These are phyloP conservation scores for Archips xylosteana DNA, from an alignment of 2,888 invertebrate species.

Conservation along the genomic window DNA sequence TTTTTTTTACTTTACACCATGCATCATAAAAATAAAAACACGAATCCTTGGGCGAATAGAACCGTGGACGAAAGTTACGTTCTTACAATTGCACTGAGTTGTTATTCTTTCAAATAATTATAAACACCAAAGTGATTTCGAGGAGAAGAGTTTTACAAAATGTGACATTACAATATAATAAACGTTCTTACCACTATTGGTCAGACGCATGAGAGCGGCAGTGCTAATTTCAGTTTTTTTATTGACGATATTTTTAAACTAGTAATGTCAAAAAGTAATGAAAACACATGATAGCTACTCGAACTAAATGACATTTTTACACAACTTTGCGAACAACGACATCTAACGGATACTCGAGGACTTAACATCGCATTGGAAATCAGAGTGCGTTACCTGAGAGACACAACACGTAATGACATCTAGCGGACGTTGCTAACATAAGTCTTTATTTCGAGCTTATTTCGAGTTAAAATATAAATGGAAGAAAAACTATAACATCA, in stretches of 20 bases:
- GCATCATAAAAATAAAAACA: background rate
- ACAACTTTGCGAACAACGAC: background rate
- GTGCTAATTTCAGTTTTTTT: slow-evolving; percentile 16
- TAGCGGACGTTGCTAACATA: background rate
- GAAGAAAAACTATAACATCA: slow-evolving; percentile 27
- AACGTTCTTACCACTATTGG: slow-evolving; percentile 32
- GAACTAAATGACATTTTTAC: background rate
- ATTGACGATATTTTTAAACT: too few relatives aligned
- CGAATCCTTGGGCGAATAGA: background rate
- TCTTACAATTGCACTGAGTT: background rate
- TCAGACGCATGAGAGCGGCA: slow-evolving; percentile 29
- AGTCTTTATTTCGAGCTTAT: background rate
- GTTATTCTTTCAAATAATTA: background rate
- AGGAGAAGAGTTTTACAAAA: background rate
- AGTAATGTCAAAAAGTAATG: background rate
- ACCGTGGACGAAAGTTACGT: background rate
- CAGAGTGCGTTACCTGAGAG: background rate
- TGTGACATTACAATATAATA: background rate
- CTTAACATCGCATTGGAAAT: background rate
- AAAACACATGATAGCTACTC: background rate
- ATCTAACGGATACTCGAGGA: background rate
- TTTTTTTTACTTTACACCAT: background rate
- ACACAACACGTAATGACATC: slow-evolving; percentile 11
- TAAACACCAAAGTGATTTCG: background rate
- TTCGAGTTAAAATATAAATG: slow-evolving; percentile 22